Conservation (phyloP, 64 coral and sea anemone genomes). For the Dendronephthya gigantea region DNA sequence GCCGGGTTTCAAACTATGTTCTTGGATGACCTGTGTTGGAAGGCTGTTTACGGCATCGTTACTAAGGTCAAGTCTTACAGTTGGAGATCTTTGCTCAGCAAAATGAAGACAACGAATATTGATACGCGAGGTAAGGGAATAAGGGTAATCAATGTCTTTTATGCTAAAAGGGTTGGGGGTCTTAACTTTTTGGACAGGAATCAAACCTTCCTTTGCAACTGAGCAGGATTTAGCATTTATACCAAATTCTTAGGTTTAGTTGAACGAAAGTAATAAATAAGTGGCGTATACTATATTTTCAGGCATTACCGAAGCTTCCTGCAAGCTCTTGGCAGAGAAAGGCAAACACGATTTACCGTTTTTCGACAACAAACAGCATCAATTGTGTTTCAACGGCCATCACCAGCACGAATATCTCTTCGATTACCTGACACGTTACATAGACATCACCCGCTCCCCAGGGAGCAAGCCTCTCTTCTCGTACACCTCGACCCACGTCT, state of each 20-base stretch:
- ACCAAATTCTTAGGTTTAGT: neutral
- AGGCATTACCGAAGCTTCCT: neutral
- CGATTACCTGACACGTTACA: conserved; percentile 14
- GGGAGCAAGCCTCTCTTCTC: conserved; percentile 19
- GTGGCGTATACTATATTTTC: neutral
- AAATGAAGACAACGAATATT: neutral
- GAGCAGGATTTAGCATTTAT: too few species aligned
- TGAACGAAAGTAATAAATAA: neutral
- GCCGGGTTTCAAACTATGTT: conserved; percentile 25
- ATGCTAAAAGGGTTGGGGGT: too few species aligned
- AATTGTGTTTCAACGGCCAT: conserved; percentile 21
- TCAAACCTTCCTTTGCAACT: too few species aligned
- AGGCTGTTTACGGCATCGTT: neutral
- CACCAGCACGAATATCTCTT: conserved; percentile 33
- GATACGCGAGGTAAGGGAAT: conserved; percentile 10
- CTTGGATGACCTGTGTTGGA: conserved; percentile 38
- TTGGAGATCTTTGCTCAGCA: conserved; percentile 4
- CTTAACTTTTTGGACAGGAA: too few species aligned
- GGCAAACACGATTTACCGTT: neutral
- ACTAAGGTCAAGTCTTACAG: neutral
- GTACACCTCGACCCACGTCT: neutral
- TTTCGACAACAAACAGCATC: neutral
- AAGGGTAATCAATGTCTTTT: too few species aligned
- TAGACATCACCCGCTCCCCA: neutral
- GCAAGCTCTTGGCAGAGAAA: neutral